Evolutionary conservation across 2,797 vertebrate species (phyloP).

Genomic region (Acanthiza pusilla): DNA sequence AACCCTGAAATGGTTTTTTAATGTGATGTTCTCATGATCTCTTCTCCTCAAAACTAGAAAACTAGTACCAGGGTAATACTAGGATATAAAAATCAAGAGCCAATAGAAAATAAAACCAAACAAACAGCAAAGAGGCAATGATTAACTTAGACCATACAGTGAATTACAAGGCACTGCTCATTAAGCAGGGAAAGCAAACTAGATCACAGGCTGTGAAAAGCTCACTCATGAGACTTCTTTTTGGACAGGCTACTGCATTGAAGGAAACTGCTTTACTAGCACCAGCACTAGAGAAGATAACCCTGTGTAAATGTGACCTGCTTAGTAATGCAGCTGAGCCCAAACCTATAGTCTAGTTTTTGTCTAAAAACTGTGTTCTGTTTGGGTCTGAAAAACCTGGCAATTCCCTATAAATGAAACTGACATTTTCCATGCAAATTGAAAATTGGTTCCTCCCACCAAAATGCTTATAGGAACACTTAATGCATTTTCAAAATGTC

Average conservation of each 20-base stretch:
- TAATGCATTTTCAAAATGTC: background rate
- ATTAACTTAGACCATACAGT: background rate
- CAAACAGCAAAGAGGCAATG: background rate
- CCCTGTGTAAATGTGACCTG: background rate
- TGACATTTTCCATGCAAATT: background rate
- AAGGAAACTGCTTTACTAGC: background rate
- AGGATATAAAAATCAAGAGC: background rate
- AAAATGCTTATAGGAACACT: background rate
- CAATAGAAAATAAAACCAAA: background rate
- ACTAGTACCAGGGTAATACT: background rate
- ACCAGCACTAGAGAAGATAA: background rate
- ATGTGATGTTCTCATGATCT: background rate
- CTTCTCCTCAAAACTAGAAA: background rate
- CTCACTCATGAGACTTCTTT: background rate
- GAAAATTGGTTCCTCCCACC: background rate
- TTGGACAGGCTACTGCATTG: background rate
- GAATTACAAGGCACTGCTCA: background rate
- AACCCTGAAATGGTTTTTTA: background rate
- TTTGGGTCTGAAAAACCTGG: background rate
- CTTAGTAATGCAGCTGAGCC: background rate
- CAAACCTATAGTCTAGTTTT: background rate
- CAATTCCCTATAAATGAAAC: background rate
- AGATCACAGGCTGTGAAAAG: background rate
- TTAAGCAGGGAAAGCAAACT: background rate
- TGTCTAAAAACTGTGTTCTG: background rate